Conservation (phyloP, 2,797 vertebrate species). For the Lagorchestes hirsutus region DNA sequence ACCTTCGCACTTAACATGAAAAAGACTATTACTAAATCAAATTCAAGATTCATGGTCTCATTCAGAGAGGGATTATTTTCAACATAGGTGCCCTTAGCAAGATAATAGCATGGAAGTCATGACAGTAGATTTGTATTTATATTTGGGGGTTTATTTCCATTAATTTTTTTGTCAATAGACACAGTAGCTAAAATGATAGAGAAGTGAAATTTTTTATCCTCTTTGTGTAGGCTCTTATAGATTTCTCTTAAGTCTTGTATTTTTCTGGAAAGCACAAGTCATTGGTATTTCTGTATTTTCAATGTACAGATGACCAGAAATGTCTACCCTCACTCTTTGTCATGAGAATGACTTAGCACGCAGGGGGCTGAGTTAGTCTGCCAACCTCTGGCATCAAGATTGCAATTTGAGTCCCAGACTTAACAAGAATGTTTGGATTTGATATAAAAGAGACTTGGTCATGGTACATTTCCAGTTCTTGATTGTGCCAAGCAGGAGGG, state of each 20-base stretch:
- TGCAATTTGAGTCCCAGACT: conserved; percentile 60
- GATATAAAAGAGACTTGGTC: conserved; percentile 73
- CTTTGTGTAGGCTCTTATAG: neutral
- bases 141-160: neutral
- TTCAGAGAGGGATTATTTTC: neutral
- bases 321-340: conserved; percentile 67
- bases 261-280: neutral
- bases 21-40: neutral
- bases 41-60: neutral
- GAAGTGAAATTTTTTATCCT: neutral
- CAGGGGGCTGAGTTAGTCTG: conserved; percentile 55
- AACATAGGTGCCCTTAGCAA: neutral
- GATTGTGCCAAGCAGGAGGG: conserved; percentile 76
- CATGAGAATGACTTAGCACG: conserved; percentile 64
- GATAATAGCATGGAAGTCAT: neutral
- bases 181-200: neutral
- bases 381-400: conserved; percentile 40
- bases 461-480: conserved; percentile 76
- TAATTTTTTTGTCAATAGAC: neutral
- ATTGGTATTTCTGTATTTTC: neutral
- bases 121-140: neutral
- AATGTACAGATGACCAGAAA: conserved; percentile 2
- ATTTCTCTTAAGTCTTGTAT: neutral
- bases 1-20: neutral
- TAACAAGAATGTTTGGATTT: conserved; percentile 75